Conservation (phyloP, 2,888 invertebrate genomes). For the Agrochola lota region DNA sequence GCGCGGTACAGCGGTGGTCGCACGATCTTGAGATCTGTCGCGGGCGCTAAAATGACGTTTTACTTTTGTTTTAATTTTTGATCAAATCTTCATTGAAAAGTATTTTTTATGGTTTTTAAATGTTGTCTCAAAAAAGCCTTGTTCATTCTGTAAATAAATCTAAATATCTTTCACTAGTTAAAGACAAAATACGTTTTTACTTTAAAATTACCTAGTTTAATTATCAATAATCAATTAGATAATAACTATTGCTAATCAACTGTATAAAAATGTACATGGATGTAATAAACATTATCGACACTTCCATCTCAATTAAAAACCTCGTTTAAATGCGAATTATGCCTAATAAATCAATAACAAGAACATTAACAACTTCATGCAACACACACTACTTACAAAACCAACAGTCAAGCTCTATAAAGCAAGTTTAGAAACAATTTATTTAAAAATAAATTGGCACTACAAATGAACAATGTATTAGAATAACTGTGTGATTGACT, state of each 20-base stretch:
- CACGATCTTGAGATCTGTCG: conserved; percentile 80
- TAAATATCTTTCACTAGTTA: neutral
- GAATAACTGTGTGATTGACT: conserved; percentile 35
- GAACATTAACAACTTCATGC: conserved; percentile 34
- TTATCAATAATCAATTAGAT: neutral
- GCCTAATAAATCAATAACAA: conserved; percentile 55
- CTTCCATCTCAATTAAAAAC: conserved; percentile 46
- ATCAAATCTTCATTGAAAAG: too few species aligned
- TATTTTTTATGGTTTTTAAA: neutral
- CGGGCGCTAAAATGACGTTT: conserved; percentile 65
- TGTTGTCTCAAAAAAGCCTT: neutral
- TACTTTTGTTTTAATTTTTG: neutral
- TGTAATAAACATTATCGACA: conserved; percentile 34
- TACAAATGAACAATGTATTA: conserved; percentile 35
- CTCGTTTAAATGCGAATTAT: conserved; percentile 29
- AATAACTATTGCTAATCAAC: neutral
- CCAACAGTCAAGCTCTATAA: conserved; percentile 58
- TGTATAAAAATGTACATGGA: conserved; percentile 11
- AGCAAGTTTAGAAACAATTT: conserved; percentile 55
- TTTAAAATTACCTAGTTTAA: neutral
- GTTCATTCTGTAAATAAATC: neutral
- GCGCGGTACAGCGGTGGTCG: conserved; percentile 67
- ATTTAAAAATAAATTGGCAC: conserved; percentile 54
- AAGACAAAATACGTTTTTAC: neutral
- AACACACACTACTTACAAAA: conserved; percentile 52